A percentile compares a stretch with the other conserved stretches of the same genome.
Conservation (phyloP, 64 coral and sea anemone species). For the Anthopleura sola region DNA sequence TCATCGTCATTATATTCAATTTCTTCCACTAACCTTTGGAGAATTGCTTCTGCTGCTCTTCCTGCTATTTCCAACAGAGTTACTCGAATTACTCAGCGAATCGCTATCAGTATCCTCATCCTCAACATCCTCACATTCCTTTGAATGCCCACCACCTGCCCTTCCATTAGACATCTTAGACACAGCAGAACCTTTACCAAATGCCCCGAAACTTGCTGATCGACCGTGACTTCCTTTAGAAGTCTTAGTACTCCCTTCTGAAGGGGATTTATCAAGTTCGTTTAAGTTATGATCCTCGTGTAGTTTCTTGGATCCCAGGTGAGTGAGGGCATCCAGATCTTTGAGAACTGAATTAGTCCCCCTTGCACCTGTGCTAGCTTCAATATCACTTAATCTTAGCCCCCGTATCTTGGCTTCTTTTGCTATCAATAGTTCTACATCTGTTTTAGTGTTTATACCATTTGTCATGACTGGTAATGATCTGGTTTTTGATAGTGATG, state of each 20-base stretch:
- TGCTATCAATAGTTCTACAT: slow-evolving; percentile 88
- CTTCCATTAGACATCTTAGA: slow-evolving; percentile 43
- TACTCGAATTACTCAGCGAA: slow-evolving; percentile 76
- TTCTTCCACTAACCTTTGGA: slow-evolving; percentile 57
- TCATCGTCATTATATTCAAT: neutral
- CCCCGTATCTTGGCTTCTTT: slow-evolving; percentile 74
- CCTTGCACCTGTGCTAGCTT: slow-evolving; percentile 65
- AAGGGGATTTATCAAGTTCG: slow-evolving; percentile 94
- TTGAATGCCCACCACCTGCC: slow-evolving; percentile 40
- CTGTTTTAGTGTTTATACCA: slow-evolving; percentile 88
- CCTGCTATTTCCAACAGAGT: slow-evolving; percentile 74
- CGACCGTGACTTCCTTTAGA: slow-evolving; percentile 38
- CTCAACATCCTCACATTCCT: slow-evolving; percentile 59
- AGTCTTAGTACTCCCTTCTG: slow-evolving; percentile 41
- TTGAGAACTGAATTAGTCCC: slow-evolving; percentile 41
- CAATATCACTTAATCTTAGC: slow-evolving; percentile 79
- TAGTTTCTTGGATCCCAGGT: slow-evolving; percentile 70
- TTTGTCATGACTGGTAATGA: slow-evolving; percentile 74
- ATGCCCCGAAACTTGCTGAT: slow-evolving; percentile 32
- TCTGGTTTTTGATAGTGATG: slow-evolving; percentile 37
- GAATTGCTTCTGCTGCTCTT: slow-evolving; percentile 92
- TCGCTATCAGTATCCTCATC: slow-evolving; percentile 93
- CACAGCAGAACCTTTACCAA: slow-evolving; percentile 35
- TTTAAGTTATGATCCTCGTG: slow-evolving; percentile 97
- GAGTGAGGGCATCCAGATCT: slow-evolving; percentile 39